Evolutionary conservation across 2,113 vertebrate species (phyloP), one percentile per base, ranked within the genome.

Genomic region (Dicaeum eximium): DNA sequence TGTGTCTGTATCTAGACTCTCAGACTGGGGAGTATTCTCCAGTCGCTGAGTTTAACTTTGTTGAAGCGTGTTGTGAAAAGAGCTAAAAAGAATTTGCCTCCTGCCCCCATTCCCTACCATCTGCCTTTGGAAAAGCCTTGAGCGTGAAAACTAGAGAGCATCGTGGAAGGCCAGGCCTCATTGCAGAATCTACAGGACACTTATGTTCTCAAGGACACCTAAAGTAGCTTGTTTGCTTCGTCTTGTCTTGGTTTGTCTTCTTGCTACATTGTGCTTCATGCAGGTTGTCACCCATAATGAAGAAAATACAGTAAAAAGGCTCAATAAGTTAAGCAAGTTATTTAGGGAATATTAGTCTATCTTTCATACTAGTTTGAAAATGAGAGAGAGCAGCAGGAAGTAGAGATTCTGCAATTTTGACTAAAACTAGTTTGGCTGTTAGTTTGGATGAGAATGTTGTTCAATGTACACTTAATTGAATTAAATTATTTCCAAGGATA

Each of bases 31-130:
- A 54, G 6, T 53, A 21, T 1, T 16, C 40, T 57, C 21, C 28
- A 31, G 16, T 21, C 56, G 31, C 31, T 10, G 23, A 38, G 22
- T 42, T 75, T 60, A 22, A 37, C 23, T 74, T 92, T 31, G 10
- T 30, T 14, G 15, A 23, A 53, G 16, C 3, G 7, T 15, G 3
- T 7, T 28, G 22, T 35, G 37, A 44, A n/a, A 71, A 70, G 18
- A 66, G 11, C 12, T 9, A 5, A 37, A 31, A 79, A 44, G 7
- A 4, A 6, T 21, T 80, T 3, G 1, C 11, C 5, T 86, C 3
- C 15, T 13, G 3, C 2, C 8, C 12, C 6, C 0, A 0, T 40
- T 80, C 21, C 9, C 66, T 16, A 74, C 4, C 15, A 38, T 8
- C 14, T 61, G 14, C 8, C 24, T 17, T 31, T 16, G 35, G 22